phyloP scores from a whole-genome alignment of 1,140 invertebrate species.

The Trinorchestia longiramus region DNA sequence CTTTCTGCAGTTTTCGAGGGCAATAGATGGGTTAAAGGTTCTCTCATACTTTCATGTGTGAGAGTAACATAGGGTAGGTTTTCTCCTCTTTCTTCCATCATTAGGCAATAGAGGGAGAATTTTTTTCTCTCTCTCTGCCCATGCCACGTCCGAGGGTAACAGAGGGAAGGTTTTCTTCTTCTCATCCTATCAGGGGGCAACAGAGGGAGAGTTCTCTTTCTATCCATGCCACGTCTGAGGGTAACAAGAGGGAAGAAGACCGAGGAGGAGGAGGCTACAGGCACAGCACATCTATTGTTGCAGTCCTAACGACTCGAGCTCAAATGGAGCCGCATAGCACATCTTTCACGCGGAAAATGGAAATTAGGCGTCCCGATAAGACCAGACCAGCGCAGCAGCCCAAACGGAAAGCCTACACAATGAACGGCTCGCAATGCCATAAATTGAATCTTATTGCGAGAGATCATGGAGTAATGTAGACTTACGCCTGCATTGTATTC shows the following conservation, averaged over 20 bases:
- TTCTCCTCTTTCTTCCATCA: no score
- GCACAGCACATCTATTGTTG: conserved; percentile 30
- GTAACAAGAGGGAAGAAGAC: background rate
- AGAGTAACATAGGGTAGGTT: no score
- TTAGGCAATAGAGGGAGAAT: background rate
- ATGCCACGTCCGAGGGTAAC: background rate
- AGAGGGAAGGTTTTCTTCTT: no score
- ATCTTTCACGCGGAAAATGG: conserved; percentile 55
- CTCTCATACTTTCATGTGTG: background rate
- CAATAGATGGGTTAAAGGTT: background rate
- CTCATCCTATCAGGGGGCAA: background rate
- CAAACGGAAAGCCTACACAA: conserved; percentile 42
- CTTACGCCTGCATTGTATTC: conserved; percentile 18
- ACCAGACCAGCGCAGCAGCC: conserved; percentile 10
- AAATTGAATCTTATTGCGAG: conserved; percentile 51
- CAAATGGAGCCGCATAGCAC: conserved; percentile 53
- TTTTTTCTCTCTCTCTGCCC: background rate
- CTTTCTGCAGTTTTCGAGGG: background rate
- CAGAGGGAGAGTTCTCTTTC: background rate
- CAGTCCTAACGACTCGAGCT: conserved; percentile 53
- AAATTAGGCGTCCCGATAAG: conserved; percentile 50
- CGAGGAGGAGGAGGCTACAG: background rate
- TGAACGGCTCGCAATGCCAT: conserved; percentile 37
- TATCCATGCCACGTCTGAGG: background rate
- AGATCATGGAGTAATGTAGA: conserved; percentile 37